phyloP scores from a whole-genome alignment of 1,140 invertebrate species.

The Trichomalopsis sarcophagae region DNA sequence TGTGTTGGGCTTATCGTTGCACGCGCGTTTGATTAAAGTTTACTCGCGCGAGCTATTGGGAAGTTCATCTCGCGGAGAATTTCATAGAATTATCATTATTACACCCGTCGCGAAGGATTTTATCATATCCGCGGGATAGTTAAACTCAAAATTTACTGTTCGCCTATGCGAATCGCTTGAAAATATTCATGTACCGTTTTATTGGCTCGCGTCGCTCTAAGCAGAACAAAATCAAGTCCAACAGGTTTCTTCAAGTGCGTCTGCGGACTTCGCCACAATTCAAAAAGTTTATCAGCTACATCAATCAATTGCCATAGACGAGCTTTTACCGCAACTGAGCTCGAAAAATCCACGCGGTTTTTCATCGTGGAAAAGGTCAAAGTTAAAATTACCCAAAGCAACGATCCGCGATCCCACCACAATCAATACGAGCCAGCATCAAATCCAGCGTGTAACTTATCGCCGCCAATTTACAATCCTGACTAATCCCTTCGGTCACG shows the following conservation, averaged over 20 bases:
- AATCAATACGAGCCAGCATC: too few relatives aligned
- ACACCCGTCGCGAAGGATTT: neutral
- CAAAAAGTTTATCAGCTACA: neutral
- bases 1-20: too few relatives aligned
- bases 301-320: too few relatives aligned
- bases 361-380: too few relatives aligned
- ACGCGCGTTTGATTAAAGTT: neutral
- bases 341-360: too few relatives aligned
- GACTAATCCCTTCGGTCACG: conserved; percentile 5
- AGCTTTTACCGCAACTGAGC: too few relatives aligned
- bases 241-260: neutral
- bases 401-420: too few relatives aligned
- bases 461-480: neutral
- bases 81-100: neutral
- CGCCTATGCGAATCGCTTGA: neutral
- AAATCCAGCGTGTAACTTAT: too few relatives aligned
- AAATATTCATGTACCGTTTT: neutral
- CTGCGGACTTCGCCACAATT: neutral
- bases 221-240: neutral
- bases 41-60: neutral
- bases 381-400: too few relatives aligned
- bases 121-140: neutral
- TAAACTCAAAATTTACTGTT: neutral
- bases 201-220: neutral
- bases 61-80: neutral